Evolutionary conservation across 2,888 invertebrate species (phyloP).

Genomic region (Thymelicus lineola): DNA sequence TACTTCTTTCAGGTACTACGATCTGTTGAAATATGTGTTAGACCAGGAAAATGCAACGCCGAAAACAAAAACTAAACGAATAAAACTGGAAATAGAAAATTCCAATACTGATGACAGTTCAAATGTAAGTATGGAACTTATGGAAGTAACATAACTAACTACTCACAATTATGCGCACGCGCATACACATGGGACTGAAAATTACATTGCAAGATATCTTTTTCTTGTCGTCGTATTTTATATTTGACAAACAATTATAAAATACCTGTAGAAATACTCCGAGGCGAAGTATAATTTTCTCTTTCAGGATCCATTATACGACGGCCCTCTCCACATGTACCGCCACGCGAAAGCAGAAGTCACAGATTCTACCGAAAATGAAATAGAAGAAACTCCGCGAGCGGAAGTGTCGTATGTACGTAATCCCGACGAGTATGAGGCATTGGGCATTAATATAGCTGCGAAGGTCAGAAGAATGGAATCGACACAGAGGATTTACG

Average conservation of each 20-base stretch:
- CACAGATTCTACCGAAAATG: background rate
- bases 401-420: background rate
- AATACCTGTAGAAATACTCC: too few relatives aligned
- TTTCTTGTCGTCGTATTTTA: too few relatives aligned
- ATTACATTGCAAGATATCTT: too few relatives aligned
- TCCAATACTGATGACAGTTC: background rate
- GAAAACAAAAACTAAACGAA: background rate
- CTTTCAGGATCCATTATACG: background rate
- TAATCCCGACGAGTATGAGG: slow-evolving; percentile 15
- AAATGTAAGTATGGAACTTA: background rate
- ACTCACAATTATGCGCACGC: too few relatives aligned
- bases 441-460: slow-evolving; percentile 22
- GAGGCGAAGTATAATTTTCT: too few relatives aligned
- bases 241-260: too few relatives aligned
- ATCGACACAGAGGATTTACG: slow-evolving; percentile 9
- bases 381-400: background rate
- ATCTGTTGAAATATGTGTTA: slow-evolving; percentile 1
- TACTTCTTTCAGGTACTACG: slow-evolving; percentile 14
- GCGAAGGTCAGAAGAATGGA: slow-evolving; percentile 28
- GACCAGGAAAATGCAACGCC: background rate
- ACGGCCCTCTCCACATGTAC: background rate
- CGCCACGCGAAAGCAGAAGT: background rate
- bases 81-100: background rate
- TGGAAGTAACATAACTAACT: too few relatives aligned
- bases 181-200: too few relatives aligned